Conservation (phyloP, 2,888 invertebrate genomes). For the Apodemia hepburni region DNA sequence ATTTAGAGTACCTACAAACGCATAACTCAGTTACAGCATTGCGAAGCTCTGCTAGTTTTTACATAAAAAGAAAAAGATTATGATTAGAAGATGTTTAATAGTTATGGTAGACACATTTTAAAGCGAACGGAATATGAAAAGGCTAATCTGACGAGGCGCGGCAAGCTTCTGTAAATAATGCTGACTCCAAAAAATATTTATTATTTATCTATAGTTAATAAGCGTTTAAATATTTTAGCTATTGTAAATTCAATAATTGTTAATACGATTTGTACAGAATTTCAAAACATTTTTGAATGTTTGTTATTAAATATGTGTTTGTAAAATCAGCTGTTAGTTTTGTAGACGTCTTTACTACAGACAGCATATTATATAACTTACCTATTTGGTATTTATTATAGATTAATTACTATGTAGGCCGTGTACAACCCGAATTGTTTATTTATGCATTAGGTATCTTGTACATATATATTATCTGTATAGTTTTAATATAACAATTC, state of each 20-base stretch:
- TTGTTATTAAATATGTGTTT: conserved; percentile 6
- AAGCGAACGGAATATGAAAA: conserved; percentile 37
- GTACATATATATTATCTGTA: conserved; percentile 6
- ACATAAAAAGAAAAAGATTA: neutral
- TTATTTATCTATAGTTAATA: conserved; percentile 68
- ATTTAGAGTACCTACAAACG: too few relatives aligned
- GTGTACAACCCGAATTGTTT: conserved; percentile 23
- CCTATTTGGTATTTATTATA: conserved; percentile 16
- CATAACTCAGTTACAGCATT: too few relatives aligned
- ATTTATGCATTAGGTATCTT: conserved; percentile 9
- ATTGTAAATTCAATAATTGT: conserved; percentile 45
- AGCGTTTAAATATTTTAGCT: conserved; percentile 38
- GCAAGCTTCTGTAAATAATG: conserved; percentile 74
- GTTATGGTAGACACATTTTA: neutral
- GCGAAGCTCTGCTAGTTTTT: neutral
- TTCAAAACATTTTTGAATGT: conserved; percentile 8
- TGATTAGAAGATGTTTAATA: neutral
- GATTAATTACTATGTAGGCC: conserved; percentile 15
- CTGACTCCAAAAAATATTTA: conserved; percentile 72
- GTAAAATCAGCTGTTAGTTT: conserved; percentile 2
- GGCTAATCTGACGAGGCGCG: conserved; percentile 48
- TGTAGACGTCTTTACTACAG: conserved; percentile 2
- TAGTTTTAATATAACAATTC: conserved; percentile 29
- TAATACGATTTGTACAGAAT: conserved; percentile 38
- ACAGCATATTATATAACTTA: conserved; percentile 7